phyloP scores from a whole-genome alignment of 1,140 invertebrate genomes.

The Ostrea denselamellosa region DNA sequence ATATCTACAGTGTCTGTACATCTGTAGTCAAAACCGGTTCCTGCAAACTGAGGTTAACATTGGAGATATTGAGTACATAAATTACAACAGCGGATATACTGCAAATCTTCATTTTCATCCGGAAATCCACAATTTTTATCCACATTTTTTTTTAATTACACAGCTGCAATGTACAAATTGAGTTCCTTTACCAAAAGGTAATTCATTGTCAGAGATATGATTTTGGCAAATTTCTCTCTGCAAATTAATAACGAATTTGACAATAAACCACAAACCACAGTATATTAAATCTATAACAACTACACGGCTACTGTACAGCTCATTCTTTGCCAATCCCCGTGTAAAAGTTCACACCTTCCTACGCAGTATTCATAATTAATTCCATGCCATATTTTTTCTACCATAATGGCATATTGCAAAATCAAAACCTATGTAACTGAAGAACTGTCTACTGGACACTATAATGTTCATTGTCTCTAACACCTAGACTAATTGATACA shows the following conservation, averaged over 20 bases:
- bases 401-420: not conserved
- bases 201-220: not conserved
- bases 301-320: not conserved
- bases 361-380: slow-evolving; percentile 18
- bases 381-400: not conserved
- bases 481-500: not conserved
- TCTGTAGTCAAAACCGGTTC: not conserved
- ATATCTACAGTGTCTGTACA: not conserved
- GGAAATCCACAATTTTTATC: not conserved
- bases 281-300: not conserved
- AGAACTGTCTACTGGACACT: not conserved
- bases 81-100: not conserved
- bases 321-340: slow-evolving; percentile 4
- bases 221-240: not conserved
- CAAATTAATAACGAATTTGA: not conserved
- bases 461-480: not conserved
- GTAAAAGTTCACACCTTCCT: slow-evolving; percentile 10
- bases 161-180: not conserved
- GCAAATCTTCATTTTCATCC: not conserved
- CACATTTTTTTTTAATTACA: not conserved
- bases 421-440: not conserved
- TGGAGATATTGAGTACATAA: not conserved
- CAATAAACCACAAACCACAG: not conserved
- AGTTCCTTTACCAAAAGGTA: not conserved
- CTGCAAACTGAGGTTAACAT: not conserved